Evolutionary conservation across 2,888 invertebrate species (phyloP), one percentile per base, ranked within the genome.

Genomic region (Petrolisthes cinctipes): DNA sequence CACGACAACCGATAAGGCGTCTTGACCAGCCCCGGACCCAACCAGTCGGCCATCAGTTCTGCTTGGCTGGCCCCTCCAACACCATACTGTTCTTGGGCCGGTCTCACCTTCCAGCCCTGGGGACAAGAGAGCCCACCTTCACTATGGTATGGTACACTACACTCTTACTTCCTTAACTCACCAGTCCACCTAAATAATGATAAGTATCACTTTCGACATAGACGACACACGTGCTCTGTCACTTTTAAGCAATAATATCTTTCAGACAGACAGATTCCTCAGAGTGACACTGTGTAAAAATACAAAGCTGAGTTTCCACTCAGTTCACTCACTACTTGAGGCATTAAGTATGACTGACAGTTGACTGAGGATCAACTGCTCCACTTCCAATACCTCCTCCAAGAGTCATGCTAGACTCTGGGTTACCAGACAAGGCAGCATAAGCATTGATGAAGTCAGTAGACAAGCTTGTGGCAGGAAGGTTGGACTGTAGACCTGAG

Each of bases 91-190:
- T 79, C 78, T 56, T 61, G 76, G 80, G 79, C 61, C 79, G 76
- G 75, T 68, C 61, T 83, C 83, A 83, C 87, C 54, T 87, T 83
- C 87, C 87, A 87, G n/a, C 68, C 83, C 87, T 87, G 87, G 83
- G 87, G 83, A 87, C 83, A 61, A 87, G 87, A 87, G 83, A 87
- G 79, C 87, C 87, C 87, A 83, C 68, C 83, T 83, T 87, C 87
- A 87, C 87, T 87, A 56, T 20, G 53, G 56, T 87, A 56, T 20
- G 53, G 56, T 20, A 80, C 57, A 54, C 23, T 11, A 80, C 56
- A 56, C 80, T 20, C 56, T 20, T 23, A 20, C 57, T 56, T 54
- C 54, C 23, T 76, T 51, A 11, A 75, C 53, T 54, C 7, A 5
- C 54, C 5, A 14, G 51, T 7, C 7, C 23, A 7, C 23, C 17